Base-by-base conservation (phyloP, 2,797 vertebrate genomes). In the Emydoidea blandingii region DNA sequence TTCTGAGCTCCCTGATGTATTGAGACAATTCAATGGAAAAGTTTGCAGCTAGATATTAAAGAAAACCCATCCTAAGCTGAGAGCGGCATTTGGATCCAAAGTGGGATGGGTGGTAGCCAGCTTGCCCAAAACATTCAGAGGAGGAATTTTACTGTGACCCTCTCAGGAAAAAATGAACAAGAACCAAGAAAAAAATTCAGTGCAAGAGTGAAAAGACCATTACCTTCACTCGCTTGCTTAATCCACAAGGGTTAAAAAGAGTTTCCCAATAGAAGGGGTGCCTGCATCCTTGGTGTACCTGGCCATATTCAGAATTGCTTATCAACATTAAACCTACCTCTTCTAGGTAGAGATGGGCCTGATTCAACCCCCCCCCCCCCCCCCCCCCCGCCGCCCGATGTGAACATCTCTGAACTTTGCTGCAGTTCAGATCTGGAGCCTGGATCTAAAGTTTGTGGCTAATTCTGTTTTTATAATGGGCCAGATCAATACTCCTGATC, bases 81-180 rank as follows among this genome's bases (percentile, higher is more conserved):
- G 14, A 47, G 44, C 2, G 29, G 44, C 41, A 31, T 23, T 72
- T 72, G 21, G 37, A 72, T 41, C 34, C 68, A 62, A 41, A 74
- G 23, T 41, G 12, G 68, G 37, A 74, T 21, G 10, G 21, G 7
- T 62, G n/a, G 37, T 25, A 41, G 37, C n/a, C 21, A 41, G 37
- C 3, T 8, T 68, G 25, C 4, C 47, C 11, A 1, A 78, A 0
- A 23, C 2, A 59, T 3, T 3, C 0, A 1, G 57, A 91, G 7
- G 7, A 37, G 11, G 2, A 8, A 3, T 80, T 92, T 94, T 91
- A n/a, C 18, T 29, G 11, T 7, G 8, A 2, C 89, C 10, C 1
- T 53, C 49, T 90, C 79, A 41, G 62, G 52, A 91, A n/a, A 5
- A 52, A 44, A 37, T 19, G 10, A 41, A 57, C 41, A 82, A 56